These are phyloP conservation scores for Chromobotia macracanthus DNA, from an alignment of 2,797 vertebrate species.

Conservation along the genomic window DNA sequence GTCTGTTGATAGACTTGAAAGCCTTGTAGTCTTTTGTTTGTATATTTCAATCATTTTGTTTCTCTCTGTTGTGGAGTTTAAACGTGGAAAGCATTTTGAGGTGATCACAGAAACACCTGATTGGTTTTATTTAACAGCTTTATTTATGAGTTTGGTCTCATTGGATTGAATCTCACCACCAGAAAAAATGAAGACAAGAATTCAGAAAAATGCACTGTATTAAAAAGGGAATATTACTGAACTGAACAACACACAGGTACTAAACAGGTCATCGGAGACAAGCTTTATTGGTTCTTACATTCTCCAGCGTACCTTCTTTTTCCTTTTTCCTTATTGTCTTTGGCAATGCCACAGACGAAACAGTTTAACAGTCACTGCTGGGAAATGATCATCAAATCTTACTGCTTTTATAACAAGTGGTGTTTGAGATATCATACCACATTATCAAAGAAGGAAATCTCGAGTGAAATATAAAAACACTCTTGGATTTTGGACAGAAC, in stretches of 20 bases:
- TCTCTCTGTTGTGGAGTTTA: slow-evolving; percentile 69
- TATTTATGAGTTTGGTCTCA: slow-evolving; percentile 78
- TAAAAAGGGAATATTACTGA: slow-evolving; percentile 20
- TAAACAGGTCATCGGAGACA: slow-evolving; percentile 71
- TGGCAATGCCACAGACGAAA: slow-evolving; percentile 63
- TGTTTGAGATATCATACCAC: slow-evolving; percentile 63
- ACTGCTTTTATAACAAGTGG: slow-evolving; percentile 54
- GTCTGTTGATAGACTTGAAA: slow-evolving; percentile 61
- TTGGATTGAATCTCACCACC: slow-evolving; percentile 64
- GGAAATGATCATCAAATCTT: slow-evolving; percentile 56
- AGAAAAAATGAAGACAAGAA: slow-evolving; percentile 3
- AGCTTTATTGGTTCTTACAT: slow-evolving; percentile 67
- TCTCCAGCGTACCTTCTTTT: slow-evolving; percentile 70
- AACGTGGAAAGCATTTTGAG: slow-evolving; percentile 64
- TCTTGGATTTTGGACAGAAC: slow-evolving; percentile 58
- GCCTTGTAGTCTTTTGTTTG: slow-evolving; percentile 70
- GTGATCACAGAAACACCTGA: slow-evolving; percentile 40
- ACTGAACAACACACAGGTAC: slow-evolving; percentile 66
- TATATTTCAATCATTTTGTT: slow-evolving; percentile 67
- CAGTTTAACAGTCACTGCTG: slow-evolving; percentile 59
- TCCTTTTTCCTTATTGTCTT: slow-evolving; percentile 60
- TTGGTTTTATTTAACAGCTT: slow-evolving; percentile 81
- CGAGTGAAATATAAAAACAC: not conserved
- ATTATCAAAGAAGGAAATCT: slow-evolving; percentile 56
- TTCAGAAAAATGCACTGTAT: slow-evolving; percentile 46